Conservation (phyloP, 1,140 invertebrate genomes). For the Euwallacea similis region DNA sequence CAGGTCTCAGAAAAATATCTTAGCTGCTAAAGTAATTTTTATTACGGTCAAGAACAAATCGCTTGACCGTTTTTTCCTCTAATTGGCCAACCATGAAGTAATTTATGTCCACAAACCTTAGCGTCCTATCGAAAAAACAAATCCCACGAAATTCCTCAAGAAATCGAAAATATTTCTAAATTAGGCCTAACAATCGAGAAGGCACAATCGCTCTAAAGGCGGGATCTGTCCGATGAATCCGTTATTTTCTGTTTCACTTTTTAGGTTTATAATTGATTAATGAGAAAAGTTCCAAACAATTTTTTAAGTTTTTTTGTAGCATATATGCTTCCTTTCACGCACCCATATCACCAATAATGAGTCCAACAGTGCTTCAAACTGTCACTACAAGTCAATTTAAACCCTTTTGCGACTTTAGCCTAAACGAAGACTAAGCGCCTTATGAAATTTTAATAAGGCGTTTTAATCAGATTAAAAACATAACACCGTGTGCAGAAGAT, state of each 20-base stretch:
- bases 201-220: constrained; percentile 11
- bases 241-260: too few relatives aligned
- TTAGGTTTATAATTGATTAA: too few relatives aligned
- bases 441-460: constrained; percentile 2
- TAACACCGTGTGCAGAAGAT: too few relatives aligned
- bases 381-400: too few relatives aligned
- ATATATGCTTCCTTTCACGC: too few relatives aligned
- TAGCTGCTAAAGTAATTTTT: too few relatives aligned
- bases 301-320: too few relatives aligned
- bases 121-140: constrained; percentile 5
- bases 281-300: too few relatives aligned
- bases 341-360: too few relatives aligned
- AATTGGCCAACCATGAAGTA: constrained; percentile 28
- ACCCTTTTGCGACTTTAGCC: neutral
- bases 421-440: neutral
- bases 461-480: constrained; percentile 1
- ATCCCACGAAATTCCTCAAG: constrained; percentile 17
- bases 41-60: constrained; percentile 5
- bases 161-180: constrained; percentile 31
- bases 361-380: too few relatives aligned
- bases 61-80: constrained; percentile 12
- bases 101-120: constrained; percentile 26
- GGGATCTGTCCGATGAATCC: too few relatives aligned
- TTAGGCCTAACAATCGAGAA: constrained; percentile 23
- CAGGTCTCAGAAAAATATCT: too few relatives aligned